A percentile compares a stretch with the other conserved stretches of the same genome.
Evolutionary conservation across 2,888 invertebrate genomes (phyloP).

Genomic region (Parelbella ahira): DNA sequence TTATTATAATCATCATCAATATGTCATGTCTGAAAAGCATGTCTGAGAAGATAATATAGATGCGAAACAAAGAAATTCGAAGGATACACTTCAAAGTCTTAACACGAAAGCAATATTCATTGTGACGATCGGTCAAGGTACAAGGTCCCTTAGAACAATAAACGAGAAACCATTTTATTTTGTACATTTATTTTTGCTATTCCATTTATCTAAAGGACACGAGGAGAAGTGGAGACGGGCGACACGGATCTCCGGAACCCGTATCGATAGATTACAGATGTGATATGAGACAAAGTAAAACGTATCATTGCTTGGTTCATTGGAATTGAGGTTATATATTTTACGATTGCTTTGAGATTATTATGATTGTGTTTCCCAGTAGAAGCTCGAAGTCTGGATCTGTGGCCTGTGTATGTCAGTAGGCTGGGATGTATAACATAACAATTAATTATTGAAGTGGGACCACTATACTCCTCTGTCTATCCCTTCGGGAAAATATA

Average conservation of each 20-base stretch:
- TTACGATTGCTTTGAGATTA: slow-evolving; percentile 7
- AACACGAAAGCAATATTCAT: neutral
- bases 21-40: too few species aligned
- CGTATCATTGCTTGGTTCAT: neutral
- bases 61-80: neutral
- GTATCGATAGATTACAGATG: slow-evolving; percentile 22
- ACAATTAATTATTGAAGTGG: too few species aligned
- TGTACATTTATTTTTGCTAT: slow-evolving; percentile 13
- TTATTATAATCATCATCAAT: too few species aligned
- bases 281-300: slow-evolving; percentile 16
- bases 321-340: neutral
- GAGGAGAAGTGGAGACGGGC: too few species aligned
- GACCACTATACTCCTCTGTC: too few species aligned
- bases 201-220: slow-evolving; percentile 20
- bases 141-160: slow-evolving; percentile 4
- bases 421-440: too few species aligned
- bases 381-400: too few species aligned
- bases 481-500: too few species aligned
- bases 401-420: too few species aligned
- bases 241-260: slow-evolving; percentile 14
- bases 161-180: slow-evolving; percentile 12
- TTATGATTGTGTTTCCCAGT: too few species aligned
- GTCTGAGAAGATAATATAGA: neutral
- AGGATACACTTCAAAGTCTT: neutral
- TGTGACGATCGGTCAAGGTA: neutral